These are phyloP conservation scores for Echinops telfairi DNA, from an alignment of 2,113 vertebrate species.

Conservation along the genomic window DNA sequence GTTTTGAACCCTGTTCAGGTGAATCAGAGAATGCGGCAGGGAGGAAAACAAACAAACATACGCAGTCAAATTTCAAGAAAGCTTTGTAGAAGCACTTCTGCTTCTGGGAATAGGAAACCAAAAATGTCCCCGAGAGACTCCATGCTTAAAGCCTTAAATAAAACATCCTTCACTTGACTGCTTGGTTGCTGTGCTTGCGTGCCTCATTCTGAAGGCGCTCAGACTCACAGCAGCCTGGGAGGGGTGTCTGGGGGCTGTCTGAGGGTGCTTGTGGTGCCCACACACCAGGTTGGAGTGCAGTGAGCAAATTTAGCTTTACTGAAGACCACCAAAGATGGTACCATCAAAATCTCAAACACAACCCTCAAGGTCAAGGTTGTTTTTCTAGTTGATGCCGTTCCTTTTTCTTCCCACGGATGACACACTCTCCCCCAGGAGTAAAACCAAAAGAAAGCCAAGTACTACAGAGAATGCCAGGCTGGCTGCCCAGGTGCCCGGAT, in stretches of 20 bases:
- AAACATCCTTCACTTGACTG: conserved; percentile 49
- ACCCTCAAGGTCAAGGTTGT: conserved; percentile 9
- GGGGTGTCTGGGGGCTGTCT: background rate
- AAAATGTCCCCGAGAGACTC: conserved; percentile 65
- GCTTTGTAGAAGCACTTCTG: conserved; percentile 68
- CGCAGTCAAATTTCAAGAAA: conserved; percentile 57
- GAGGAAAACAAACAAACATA: background rate
- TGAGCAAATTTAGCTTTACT: background rate
- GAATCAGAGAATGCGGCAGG: conserved; percentile 38
- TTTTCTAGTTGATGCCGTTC: background rate
- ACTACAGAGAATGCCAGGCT: background rate
- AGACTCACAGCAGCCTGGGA: background rate
- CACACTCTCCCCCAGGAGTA: background rate
- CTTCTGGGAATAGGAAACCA: conserved; percentile 71
- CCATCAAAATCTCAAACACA: background rate
- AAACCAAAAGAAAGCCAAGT: background rate
- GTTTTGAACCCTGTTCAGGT: conserved; percentile 67
- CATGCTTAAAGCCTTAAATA: conserved; percentile 77
- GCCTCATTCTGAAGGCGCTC: conserved; percentile 26
- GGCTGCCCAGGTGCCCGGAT: background rate
- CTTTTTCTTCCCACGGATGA: background rate
- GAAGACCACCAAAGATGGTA: conserved; percentile 20
- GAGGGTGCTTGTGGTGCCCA: too few species aligned
- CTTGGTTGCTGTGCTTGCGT: background rate
- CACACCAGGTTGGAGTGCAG: background rate